Base-by-base conservation (phyloP, 2,797 vertebrate species). In the Todus mexicanus region DNA sequence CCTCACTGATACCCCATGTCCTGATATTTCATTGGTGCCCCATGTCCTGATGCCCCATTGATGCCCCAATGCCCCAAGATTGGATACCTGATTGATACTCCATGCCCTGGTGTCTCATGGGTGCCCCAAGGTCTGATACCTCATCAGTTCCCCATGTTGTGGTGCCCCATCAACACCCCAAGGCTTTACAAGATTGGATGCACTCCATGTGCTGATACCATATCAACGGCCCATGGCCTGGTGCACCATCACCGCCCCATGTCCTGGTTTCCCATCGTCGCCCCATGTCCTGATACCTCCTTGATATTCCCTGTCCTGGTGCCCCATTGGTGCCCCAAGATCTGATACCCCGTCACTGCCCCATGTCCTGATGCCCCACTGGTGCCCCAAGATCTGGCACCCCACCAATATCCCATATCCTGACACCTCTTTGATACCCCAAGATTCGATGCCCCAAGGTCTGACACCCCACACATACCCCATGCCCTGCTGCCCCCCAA, bases 361-460 rank as follows among this genome's bases (percentile, higher is more conserved):
- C 10, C 20, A 27, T 23, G 2, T 11, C 38, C 0, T 13, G 7
- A 3, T 9, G 8, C 12, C 23, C 35, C 56, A 12, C 1, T 3
- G 3, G 18, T 27, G 9, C 27, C 15, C 26, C 3, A 0, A 8
- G 7, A 4, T 6, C 40, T 20, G 40, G 3, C 2, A 0, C 17
- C 63, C 50, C 15, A 4, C 0, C 27, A n/a, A 9, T 23, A 4
- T 17, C 21, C 25, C 15, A 8, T 10, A 17, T 2, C 14, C 29
- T 61, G 48, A 7, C 12, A 5, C 4, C 11, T 29, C 51, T 9
- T 0, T 47, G 26, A 29, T 4, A 11, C 13, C 19, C 29, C 23
- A 51, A 51, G 48, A 4, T 50, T 29, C 2, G 37, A 7, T 17
- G 6, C 20, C 23, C 18, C 7, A 12, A 8, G 21, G 4, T 11